Conservation (phyloP, 2,888 invertebrate genomes). For the Cosmopolites sordidus region DNA sequence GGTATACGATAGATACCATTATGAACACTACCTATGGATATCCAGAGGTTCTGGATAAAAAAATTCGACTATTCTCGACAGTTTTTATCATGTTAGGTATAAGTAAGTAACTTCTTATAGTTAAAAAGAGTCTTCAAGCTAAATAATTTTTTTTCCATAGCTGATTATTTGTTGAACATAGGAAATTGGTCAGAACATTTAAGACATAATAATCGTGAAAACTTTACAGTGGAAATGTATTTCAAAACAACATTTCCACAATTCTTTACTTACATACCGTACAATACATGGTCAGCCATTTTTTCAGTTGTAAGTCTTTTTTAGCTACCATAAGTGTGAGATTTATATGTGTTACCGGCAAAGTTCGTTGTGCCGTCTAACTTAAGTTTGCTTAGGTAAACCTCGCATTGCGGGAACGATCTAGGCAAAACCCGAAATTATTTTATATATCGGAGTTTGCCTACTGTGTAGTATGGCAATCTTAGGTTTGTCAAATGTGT, state of each 20-base stretch:
- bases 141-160: too few relatives aligned
- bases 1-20: conserved; percentile 31
- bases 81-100: conserved; percentile 24
- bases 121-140: too few relatives aligned
- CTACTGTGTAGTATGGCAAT: too few relatives aligned
- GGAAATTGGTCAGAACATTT: conserved; percentile 17
- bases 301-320: too few relatives aligned
- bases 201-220: conserved; percentile 7
- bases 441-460: too few relatives aligned
- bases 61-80: conserved; percentile 20
- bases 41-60: conserved; percentile 27
- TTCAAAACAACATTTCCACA: conserved; percentile 19
- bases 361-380: too few relatives aligned
- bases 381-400: too few relatives aligned
- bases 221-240: conserved; percentile 7
- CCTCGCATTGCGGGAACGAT: too few relatives aligned
- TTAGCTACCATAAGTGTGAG: background rate
- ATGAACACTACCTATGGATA: conserved; percentile 33
- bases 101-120: conserved; percentile 24
- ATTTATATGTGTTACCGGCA: too few relatives aligned
- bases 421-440: too few relatives aligned
- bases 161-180: conserved; percentile 23
- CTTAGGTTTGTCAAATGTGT: too few relatives aligned
- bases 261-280: conserved; percentile 23
- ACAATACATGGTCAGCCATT: conserved; percentile 4